Conservation (phyloP, 2,797 vertebrate genomes). For the Uromys caudimaculatus region DNA sequence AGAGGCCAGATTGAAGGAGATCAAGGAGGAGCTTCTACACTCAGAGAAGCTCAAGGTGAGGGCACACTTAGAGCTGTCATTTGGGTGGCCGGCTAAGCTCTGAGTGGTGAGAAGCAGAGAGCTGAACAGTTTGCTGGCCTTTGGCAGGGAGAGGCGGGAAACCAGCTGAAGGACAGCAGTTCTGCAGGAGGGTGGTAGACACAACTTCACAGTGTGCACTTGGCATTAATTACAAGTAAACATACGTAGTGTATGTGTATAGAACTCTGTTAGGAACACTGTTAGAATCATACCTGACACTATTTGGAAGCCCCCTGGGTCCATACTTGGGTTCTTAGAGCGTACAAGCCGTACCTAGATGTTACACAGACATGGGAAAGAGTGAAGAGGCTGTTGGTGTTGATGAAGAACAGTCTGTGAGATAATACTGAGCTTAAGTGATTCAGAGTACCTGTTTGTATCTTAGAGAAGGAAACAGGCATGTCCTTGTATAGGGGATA, state of each 20-base stretch:
- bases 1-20: slow-evolving; percentile 95
- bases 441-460: not conserved
- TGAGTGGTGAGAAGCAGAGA: slow-evolving; percentile 19
- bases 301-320: not conserved
- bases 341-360: too few species aligned
- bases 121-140: not conserved
- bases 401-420: not conserved
- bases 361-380: not conserved
- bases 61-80: not conserved
- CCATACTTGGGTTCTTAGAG: not conserved
- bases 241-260: not conserved
- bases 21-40: slow-evolving; percentile 96
- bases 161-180: not conserved
- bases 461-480: not conserved
- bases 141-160: not conserved
- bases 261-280: not conserved
- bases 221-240: not conserved
- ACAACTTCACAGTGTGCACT: not conserved
- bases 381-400: not conserved
- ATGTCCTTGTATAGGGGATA: fast-evolving
- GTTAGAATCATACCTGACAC: not conserved
- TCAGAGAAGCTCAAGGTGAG: slow-evolving; percentile 95
- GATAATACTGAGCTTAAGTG: too few species aligned
- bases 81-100: not conserved
- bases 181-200: not conserved